These are phyloP conservation scores for Alces alces DNA, from an alignment of 2,113 vertebrate genomes.

Conservation along the genomic window DNA sequence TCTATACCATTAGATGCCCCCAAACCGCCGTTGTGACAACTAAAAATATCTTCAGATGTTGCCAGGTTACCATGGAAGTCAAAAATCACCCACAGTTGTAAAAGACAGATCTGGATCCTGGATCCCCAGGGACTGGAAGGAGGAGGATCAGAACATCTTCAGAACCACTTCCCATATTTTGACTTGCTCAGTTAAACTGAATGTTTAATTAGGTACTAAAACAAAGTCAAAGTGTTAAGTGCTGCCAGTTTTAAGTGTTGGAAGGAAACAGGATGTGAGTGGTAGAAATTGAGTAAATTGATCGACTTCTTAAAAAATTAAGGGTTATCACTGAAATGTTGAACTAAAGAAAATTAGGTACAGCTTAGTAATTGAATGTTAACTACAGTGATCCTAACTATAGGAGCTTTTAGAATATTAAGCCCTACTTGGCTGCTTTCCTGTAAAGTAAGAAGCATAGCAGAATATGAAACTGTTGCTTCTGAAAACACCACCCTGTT, in stretches of 20 bases:
- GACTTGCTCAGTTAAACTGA: background rate
- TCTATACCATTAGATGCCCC: background rate
- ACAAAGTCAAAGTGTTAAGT: background rate
- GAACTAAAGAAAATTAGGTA: conserved; percentile 14
- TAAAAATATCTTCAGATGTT: background rate
- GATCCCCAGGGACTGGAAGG: background rate
- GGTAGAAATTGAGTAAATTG: background rate
- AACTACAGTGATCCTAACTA: background rate
- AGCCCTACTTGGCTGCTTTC: background rate
- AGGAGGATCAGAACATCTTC: background rate
- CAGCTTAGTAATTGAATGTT: background rate
- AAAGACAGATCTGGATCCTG: background rate
- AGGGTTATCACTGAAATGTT: background rate
- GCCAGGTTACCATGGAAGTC: background rate
- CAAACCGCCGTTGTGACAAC: background rate
- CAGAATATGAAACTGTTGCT: background rate
- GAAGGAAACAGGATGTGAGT: background rate
- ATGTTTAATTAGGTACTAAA: background rate
- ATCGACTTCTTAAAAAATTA: background rate
- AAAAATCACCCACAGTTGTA: background rate
- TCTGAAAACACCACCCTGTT: background rate
- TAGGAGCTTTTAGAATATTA: background rate
- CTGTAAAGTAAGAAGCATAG: background rate
- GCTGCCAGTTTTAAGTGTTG: background rate
- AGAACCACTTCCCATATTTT: background rate